Base-by-base conservation (phyloP, 2,888 invertebrate species). In the Chymomyza fuscimana region DNA sequence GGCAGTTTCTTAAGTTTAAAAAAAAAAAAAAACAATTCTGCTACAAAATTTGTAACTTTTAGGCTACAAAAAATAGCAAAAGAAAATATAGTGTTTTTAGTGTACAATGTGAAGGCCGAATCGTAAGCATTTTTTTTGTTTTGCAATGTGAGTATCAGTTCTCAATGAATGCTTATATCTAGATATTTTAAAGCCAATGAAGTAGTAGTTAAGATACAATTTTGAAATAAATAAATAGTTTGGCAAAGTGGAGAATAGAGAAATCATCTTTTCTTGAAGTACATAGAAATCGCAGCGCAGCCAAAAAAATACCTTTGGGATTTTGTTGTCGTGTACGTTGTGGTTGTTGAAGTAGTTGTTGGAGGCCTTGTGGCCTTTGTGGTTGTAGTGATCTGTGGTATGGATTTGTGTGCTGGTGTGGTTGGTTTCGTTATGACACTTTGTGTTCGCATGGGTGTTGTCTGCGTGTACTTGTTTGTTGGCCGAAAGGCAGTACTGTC, bases 351-450 rank as follows among this genome's bases (percentile, higher is more conserved):
- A 67, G 70, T 69, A 62, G 68, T 76, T 64, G 68, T 69, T 5
- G 73, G 52, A 64, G 76, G 46, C 64, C 71, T 80, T 79, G 77
- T 85, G 58, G 65, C 72, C 73, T 65, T 77, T 19, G 92, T 91
- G 90, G 92, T 92, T 92, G 92, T 79, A 60, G 75, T 76, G 60
- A 72, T 83, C 64, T 79, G 81, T 56, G 73, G 79, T 64, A 91
- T 92, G 80, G 60, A 36, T 32, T 60, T 93, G 92, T 89, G 92
- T 92, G 52, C 67, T 58, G 66, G 63, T 54, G 70, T 60, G 12
- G 75, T 74, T 46, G 79, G 51, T 66, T 79, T 73, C 0, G 9
- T 32, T 32, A 32, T 7, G 12, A 46, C 63, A 32, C 59, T 63
- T 50, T 80, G 54, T 50, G 63, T 12, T 68, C 72, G 71, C 19